Base-by-base conservation (phyloP, 2,888 invertebrate genomes). In the Caradrina kadenii region DNA sequence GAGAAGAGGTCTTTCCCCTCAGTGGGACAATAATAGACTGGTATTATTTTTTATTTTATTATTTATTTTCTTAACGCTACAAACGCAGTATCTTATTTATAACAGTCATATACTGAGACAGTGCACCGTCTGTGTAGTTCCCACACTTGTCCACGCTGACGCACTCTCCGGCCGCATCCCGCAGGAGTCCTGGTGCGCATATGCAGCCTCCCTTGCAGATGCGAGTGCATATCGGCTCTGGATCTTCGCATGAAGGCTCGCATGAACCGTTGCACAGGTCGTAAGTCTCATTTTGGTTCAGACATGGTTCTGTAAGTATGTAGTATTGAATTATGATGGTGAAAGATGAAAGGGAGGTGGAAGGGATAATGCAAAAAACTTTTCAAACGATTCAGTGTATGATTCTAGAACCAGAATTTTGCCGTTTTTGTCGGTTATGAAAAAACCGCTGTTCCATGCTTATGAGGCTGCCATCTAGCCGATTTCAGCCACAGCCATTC, bases 181-280 rank as follows among this genome's bases (percentile, higher is more conserved):
- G 84, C 42, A 94, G 81, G 0, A 94, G 83, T 0, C 95, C 95
- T 0, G 91, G 63, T 0, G 93, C 83, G 82, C 95, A 96, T 10
- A 95, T 78, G 85, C 95, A 96, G 0, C 95, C 95, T 0, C 92
- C 89, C 0, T 85, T 69, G 82, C 95, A 95, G 2, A 91, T 74
- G 61, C 89, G 88, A 1, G 89, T 88, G 85, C 95, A 95, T n/a
- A 94, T 88, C 0, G 95, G 95, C 49, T 91, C 90, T 0, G 94
- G 94, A 42, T 93, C 91, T 0, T 76, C 73, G 79, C 95, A 96
- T 11, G 92, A 89, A 0, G 96, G 92, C 78, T 95, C 92, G 75
- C 95, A 96, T 26, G 81, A 81, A 0, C 88, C 93, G 63, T 90
- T 92, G 80, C 95, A 96, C 0, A 89, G 77, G 80, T 94, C 94